These are phyloP conservation scores for Pantherophis vulpinus DNA, from an alignment of 2,797 vertebrate species.

Conservation along the genomic window DNA sequence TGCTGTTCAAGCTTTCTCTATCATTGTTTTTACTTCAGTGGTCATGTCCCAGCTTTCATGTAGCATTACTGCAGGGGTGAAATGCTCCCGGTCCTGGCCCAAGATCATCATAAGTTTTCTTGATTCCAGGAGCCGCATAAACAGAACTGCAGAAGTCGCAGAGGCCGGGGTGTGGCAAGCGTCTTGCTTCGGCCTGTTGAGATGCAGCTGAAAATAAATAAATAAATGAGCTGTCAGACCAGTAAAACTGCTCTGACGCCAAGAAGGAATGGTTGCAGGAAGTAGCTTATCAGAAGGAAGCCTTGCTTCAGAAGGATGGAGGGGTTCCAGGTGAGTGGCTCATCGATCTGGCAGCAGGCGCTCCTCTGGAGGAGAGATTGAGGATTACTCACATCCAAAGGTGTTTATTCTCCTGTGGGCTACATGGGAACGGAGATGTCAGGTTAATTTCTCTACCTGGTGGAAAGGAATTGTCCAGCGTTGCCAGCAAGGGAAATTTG, in stretches of 20 bases:
- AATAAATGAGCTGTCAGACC: not conserved
- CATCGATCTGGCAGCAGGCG: not conserved
- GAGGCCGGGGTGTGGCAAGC: not conserved
- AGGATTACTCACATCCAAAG: conserved; percentile 8
- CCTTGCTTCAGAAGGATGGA: conserved; percentile 38
- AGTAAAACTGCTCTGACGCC: conserved; percentile 40
- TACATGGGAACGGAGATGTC: accelerated
- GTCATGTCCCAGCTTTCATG: too few relatives aligned
- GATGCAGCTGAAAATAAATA: not conserved
- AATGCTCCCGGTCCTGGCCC: too few relatives aligned
- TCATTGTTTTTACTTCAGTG: too few relatives aligned
- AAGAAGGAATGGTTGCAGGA: conserved; percentile 48
- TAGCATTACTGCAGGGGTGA: too few relatives aligned
- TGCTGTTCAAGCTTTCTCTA: too few relatives aligned
- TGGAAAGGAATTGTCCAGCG: not conserved
- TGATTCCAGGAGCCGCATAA: not conserved
- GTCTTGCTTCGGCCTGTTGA: not conserved
- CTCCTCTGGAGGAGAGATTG: not conserved
- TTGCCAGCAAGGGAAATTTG: not conserved
- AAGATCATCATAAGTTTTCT: not conserved
- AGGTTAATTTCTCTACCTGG: not conserved
- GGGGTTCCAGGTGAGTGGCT: conserved; percentile 29
- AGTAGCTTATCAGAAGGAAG: conserved; percentile 38
- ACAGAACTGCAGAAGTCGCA: not conserved
- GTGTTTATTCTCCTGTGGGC: not conserved